A percentile compares a stretch with the other conserved stretches of the same genome.
Conservation (phyloP, 2,888 invertebrate genomes). For the Antitype chi region DNA sequence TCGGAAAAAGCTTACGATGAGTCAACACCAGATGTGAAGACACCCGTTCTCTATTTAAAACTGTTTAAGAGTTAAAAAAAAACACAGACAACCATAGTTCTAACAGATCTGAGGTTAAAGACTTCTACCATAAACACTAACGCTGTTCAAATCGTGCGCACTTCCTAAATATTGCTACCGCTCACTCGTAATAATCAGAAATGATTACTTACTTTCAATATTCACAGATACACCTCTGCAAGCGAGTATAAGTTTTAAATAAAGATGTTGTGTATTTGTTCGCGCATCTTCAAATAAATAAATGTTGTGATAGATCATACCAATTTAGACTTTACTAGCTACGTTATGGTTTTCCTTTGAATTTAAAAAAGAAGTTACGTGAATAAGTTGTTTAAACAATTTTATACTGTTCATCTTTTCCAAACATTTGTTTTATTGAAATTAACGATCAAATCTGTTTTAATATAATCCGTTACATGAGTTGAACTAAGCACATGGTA, state of each 20-base stretch:
- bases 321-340: slow-evolving; percentile 47
- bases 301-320: slow-evolving; percentile 60
- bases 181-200: slow-evolving; percentile 50
- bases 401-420: slow-evolving; percentile 27
- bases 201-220: slow-evolving; percentile 46
- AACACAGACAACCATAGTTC: slow-evolving; percentile 4
- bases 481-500: not conserved
- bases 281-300: slow-evolving; percentile 61
- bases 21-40: slow-evolving; percentile 10
- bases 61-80: slow-evolving; percentile 16
- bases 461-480: not conserved
- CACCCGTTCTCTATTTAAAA: not conserved
- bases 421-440: slow-evolving; percentile 33
- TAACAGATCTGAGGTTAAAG: slow-evolving; percentile 33
- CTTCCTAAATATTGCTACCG: slow-evolving; percentile 47
- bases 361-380: slow-evolving; percentile 17
- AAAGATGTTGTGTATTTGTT: slow-evolving; percentile 56
- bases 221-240: slow-evolving; percentile 28
- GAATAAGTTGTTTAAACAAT: slow-evolving; percentile 16
- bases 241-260: slow-evolving; percentile 30
- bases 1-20: not conserved
- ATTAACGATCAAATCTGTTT: slow-evolving; percentile 16
- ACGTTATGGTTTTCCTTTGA: slow-evolving; percentile 50
- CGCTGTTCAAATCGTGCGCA: slow-evolving; percentile 17
- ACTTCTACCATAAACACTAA: slow-evolving; percentile 26